phyloP scores from a whole-genome alignment of 2,113 vertebrate species.

The Scomber japonicus region DNA sequence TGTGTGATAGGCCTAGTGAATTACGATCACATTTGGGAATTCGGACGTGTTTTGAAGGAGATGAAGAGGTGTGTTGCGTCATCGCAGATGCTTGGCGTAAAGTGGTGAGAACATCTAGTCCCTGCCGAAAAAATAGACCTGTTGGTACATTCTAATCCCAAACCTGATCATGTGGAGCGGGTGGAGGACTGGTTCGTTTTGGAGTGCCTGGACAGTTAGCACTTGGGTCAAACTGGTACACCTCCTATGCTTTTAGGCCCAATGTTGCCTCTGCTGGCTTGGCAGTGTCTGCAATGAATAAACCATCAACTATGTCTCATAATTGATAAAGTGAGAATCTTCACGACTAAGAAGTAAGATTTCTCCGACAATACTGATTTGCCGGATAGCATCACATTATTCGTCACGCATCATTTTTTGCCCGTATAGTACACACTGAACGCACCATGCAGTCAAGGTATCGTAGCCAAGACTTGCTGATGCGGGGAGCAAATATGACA shows the following conservation, averaged over 20 bases:
- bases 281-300: neutral
- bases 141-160: neutral
- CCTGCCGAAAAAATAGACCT: neutral
- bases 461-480: too few relatives aligned
- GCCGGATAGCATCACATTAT: too few relatives aligned
- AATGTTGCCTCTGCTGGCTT: conserved; percentile 6
- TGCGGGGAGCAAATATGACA: too few relatives aligned
- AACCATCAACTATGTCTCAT: neutral
- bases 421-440: too few relatives aligned
- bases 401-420: too few relatives aligned
- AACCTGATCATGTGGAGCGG: neutral
- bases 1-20: neutral
- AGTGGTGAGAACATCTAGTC: conserved; percentile 20
- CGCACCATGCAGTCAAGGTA: too few relatives aligned
- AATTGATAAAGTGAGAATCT: neutral
- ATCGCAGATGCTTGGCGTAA: conserved; percentile 11
- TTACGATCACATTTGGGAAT: conserved; percentile 4
- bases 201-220: neutral
- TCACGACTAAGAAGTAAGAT: neutral
- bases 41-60: conserved; percentile 1
- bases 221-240: neutral
- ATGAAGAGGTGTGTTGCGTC: conserved; percentile 3
- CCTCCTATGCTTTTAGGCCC: neutral
- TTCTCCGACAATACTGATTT: too few relatives aligned
- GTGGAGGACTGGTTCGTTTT: neutral